Base-by-base conservation (phyloP, 1,140 invertebrate species). In the Cotesia glomerata region DNA sequence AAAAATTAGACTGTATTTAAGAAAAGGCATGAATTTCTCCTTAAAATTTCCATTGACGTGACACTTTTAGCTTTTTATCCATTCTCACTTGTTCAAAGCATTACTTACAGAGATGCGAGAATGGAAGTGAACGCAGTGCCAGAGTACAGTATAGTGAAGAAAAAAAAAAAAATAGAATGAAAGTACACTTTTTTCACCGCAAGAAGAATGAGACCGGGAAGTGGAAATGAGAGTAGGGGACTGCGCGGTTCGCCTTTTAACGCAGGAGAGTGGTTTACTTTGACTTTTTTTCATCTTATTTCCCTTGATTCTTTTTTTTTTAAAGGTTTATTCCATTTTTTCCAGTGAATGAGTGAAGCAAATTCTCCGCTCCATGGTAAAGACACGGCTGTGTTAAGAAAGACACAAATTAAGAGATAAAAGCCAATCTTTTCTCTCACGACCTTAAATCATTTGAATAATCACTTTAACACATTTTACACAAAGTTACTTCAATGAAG, bases 31-130 rank as follows among this genome's bases (percentile, higher is more conserved):
- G 39, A 45, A 45, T 45, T 45, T 45, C 11, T 45, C 5, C 39
- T 45, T 45, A 45, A 45, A 45, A 45, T 45, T 45, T 61, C 26
- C 58, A 61, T 14, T 56, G 4, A 26, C 26, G 18, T 69, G 67
- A 69, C 58, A 70, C 59, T 70, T 70, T 34, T 16, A 8, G 69
- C 36, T 70, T 63, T 70, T 70, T 45, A 62, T 52, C 49, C 69
- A 51, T 70, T 70, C 59, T 45, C 58, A 70, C 58, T 63, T 56
- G 16, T 52, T 62, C 45, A 52, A 35, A 70, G 18, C 69, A 70
- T 70, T 52, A 63, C 69, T 70, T 63, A 14, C 69, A 49, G 59
- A 34, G 59, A 18, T 13, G 7, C 13, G 16, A 18, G 39, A 63
- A 63, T 45, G 26, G 34, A 34, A 45, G 14, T 34, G 67, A 59